phyloP scores from a whole-genome alignment of 1,140 invertebrate genomes.

The Palaemon carinicauda region DNA sequence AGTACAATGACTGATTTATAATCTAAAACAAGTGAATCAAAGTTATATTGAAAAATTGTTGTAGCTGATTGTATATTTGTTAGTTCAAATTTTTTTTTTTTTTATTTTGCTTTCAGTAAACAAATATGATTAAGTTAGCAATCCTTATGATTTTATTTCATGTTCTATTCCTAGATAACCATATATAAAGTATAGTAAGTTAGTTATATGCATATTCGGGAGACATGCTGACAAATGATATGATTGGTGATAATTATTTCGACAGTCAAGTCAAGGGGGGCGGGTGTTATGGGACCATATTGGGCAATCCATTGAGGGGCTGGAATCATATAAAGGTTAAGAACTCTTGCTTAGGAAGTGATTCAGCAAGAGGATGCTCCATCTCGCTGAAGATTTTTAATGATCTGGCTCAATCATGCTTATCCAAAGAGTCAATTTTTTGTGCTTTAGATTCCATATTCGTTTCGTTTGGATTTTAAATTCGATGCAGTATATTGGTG shows the following conservation, averaged over 20 bases:
- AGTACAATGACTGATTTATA: too few relatives aligned
- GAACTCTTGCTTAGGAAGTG: background rate
- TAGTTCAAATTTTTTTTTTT: background rate
- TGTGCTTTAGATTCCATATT: too few relatives aligned
- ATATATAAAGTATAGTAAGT: background rate
- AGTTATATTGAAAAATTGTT: too few relatives aligned
- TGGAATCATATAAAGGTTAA: background rate
- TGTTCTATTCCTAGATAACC: background rate
- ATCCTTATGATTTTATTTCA: conserved; percentile 18
- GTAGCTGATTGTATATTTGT: too few relatives aligned
- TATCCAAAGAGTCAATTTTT: too few relatives aligned
- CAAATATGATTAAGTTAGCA: background rate
- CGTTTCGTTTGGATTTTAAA: too few relatives aligned
- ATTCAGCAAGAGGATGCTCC: background rate
- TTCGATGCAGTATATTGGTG: too few relatives aligned
- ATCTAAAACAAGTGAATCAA: too few relatives aligned
- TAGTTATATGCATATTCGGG: background rate
- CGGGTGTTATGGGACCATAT: conserved; percentile 3
- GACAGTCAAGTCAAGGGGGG: background rate
- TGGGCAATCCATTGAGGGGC: conserved; percentile 10
- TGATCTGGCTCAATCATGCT: too few relatives aligned
- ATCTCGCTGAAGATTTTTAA: too few relatives aligned
- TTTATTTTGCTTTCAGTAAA: background rate
- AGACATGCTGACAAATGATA: background rate
- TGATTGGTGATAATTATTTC: background rate